Base-by-base conservation (phyloP, 2,888 invertebrate species). In the Sturmia bella region DNA sequence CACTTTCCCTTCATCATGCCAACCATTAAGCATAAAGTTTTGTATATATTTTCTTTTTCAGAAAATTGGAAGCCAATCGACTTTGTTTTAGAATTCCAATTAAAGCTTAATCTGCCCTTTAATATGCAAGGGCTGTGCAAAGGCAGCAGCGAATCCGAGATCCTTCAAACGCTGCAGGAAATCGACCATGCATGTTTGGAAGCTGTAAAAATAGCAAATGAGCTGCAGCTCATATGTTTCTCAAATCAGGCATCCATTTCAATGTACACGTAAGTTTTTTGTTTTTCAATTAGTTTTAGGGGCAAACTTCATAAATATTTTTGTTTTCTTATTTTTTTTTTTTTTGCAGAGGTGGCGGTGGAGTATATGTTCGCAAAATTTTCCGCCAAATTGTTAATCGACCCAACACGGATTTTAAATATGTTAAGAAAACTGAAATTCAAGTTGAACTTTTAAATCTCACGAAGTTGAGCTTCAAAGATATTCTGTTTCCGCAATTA, bases 401-500 rank as follows among this genome's bases (percentile, higher is more conserved):
- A 2, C 19, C 80, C 17, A 79, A 80, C 6, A 50, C 2, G 9
- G 52, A 66, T n/a, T 54, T 80, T 6, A 81, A 76, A 24, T 77
- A 70, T 7, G 66, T 84, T 5, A 80, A 85, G 57, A 84, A 76
- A 21, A 74, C 13, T 0, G 61, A 84, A 56, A 87, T 87, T 66
- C 32, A 77, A 32, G 84, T 89, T 61, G 87, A 87, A 80, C 57
- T 89, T 11, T 81, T 81, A 21, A 88, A 87, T 69, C 63, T 88
- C 3, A 83, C 84, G n/a, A 84, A 85, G 68, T 54, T 86, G 5
- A 86, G 85, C 1, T 88, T 86, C 17, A 86, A 83, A 48, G 84
- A 89, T 75, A 87, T 89, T 63, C 13, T 85, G 32, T 74, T 85
- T 12, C 89, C 89, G 2, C 84, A 85, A 3, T 52, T 89, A 24